Evolutionary conservation across 2,888 invertebrate species (phyloP).

Genomic region (Dilophus febrilis): DNA sequence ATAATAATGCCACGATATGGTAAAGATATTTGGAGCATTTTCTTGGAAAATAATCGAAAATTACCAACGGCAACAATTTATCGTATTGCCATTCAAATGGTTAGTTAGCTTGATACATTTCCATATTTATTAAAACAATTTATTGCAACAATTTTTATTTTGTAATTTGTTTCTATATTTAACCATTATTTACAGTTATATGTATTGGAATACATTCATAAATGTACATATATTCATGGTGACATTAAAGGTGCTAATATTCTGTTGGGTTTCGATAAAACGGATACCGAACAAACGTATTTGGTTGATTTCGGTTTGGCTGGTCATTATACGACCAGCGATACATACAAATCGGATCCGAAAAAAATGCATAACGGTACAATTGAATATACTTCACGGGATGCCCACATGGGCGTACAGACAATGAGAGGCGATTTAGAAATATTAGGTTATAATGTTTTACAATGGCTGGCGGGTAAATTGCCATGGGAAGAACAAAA

Average conservation of each 20-base stretch:
- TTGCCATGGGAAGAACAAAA: slow-evolving; percentile 68
- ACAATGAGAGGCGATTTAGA: slow-evolving; percentile 88
- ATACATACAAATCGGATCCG: slow-evolving; percentile 73
- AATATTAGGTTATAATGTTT: slow-evolving; percentile 81
- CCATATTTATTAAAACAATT: not conserved
- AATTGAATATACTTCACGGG: slow-evolving; percentile 87
- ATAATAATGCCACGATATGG: slow-evolving; percentile 80
- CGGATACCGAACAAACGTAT: slow-evolving; percentile 54
- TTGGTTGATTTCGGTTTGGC: slow-evolving; percentile 91
- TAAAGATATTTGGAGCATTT: slow-evolving; percentile 64
- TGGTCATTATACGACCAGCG: slow-evolving; percentile 53
- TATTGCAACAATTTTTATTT: not conserved
- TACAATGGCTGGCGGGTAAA: slow-evolving; percentile 73
- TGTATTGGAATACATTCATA: slow-evolving; percentile 83
- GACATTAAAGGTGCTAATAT: slow-evolving; percentile 95
- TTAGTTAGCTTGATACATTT: slow-evolving; percentile 19
- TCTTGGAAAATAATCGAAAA: slow-evolving; percentile 42
- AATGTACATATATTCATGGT: slow-evolving; percentile 78
- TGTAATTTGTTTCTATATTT: not conserved
- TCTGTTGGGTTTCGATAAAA: slow-evolving; percentile 50
- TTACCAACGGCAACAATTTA: slow-evolving; percentile 62
- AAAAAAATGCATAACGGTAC: slow-evolving; percentile 94
- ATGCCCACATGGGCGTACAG: slow-evolving; percentile 82
- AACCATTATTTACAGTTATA: slow-evolving; percentile 43
- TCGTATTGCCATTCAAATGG: slow-evolving; percentile 69